These are phyloP conservation scores for Coptodon bakossiorum DNA, from an alignment of 2,113 vertebrate species.

Conservation along the genomic window DNA sequence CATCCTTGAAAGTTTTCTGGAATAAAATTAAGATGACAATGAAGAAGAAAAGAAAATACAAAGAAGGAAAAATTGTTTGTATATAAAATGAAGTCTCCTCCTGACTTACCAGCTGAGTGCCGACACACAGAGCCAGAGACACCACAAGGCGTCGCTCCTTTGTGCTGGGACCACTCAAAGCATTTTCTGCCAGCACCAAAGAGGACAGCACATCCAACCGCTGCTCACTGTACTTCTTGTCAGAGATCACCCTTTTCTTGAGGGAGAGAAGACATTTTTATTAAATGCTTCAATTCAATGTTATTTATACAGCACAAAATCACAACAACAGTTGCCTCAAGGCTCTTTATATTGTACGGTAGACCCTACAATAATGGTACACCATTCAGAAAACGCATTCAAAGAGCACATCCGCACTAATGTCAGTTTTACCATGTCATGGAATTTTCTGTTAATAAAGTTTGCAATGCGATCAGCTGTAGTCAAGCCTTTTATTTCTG, in stretches of 20 bases:
- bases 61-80: background rate
- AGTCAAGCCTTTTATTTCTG: background rate
- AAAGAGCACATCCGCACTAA: background rate
- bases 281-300: background rate
- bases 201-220: constrained; percentile 95
- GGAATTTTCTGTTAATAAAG: background rate
- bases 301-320: background rate
- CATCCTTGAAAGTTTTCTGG: constrained; percentile 97
- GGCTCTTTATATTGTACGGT: background rate
- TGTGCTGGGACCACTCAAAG: constrained; percentile 90
- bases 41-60: background rate
- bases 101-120: constrained; percentile 88
- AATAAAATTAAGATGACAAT: background rate
- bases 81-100: background rate
- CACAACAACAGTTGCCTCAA: background rate
- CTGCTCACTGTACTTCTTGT: constrained; percentile 98
- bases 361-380: background rate
- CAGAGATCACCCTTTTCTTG: constrained; percentile 98
- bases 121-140: constrained; percentile 89
- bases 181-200: constrained; percentile 91
- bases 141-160: constrained; percentile 88
- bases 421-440: background rate
- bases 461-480: background rate
- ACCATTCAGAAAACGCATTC: fast-evolving
- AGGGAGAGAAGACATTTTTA: background rate